phyloP scores from a whole-genome alignment of 2,113 vertebrate species.

The Oxyruncus cristatus region DNA sequence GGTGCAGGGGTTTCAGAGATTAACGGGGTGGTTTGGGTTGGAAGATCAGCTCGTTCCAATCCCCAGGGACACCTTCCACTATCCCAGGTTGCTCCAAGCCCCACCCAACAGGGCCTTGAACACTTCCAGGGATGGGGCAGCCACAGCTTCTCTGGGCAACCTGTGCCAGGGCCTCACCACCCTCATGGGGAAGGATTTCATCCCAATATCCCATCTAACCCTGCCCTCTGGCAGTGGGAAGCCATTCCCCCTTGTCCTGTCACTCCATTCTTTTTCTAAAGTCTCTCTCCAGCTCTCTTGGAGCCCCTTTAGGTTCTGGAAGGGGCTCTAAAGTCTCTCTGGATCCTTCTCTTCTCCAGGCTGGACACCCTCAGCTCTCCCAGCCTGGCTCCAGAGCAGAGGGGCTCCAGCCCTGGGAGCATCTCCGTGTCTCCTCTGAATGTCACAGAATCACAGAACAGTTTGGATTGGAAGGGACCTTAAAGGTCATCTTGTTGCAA shows the following conservation, averaged over 20 bases:
- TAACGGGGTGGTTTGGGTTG: background rate
- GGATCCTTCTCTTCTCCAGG: background rate
- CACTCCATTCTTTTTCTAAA: accelerated
- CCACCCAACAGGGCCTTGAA: accelerated
- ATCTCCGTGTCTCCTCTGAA: background rate
- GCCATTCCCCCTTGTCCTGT: background rate
- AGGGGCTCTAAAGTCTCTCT: accelerated
- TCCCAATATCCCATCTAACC: background rate
- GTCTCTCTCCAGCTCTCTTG: background rate
- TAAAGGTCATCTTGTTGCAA: background rate
- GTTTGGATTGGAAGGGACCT: background rate
- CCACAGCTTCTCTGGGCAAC: background rate
- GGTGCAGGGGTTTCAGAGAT: background rate
- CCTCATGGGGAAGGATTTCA: accelerated
- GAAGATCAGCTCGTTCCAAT: accelerated
- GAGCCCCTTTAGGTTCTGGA: accelerated
- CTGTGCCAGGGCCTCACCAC: background rate
- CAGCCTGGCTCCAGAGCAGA: background rate
- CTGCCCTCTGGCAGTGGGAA: background rate
- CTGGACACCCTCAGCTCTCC: background rate
- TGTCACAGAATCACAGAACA: background rate
- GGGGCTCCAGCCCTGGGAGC: background rate
- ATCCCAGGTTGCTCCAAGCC: accelerated
- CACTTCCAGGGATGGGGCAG: background rate
- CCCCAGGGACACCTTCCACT: background rate